Evolutionary conservation across 2,888 invertebrate genomes (phyloP).

Genomic region (Hydraecia micacea): DNA sequence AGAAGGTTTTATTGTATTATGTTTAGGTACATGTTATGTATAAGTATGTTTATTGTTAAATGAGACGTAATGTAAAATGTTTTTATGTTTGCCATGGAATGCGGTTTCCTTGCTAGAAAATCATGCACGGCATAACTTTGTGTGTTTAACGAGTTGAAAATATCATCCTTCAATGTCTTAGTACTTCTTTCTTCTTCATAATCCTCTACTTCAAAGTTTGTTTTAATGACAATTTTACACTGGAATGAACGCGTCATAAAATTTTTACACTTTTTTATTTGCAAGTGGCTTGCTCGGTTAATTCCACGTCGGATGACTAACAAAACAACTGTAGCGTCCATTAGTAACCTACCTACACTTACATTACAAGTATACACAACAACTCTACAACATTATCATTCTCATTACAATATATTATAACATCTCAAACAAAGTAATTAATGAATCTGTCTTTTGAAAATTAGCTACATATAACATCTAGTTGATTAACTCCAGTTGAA

Average conservation of each 20-base stretch:
- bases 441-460: background rate
- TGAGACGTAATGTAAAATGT: background rate
- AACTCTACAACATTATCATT: slow-evolving; percentile 1
- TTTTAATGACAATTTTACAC: slow-evolving; percentile 9
- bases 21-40: background rate
- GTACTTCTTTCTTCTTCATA: background rate
- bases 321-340: slow-evolving; percentile 35
- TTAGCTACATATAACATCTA: background rate
- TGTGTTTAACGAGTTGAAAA: background rate
- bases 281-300: slow-evolving; percentile 35
- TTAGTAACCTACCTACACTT: slow-evolving; percentile 44
- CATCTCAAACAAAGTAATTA: background rate
- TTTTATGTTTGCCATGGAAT: background rate
- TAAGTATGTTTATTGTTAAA: background rate
- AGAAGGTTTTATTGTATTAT: slow-evolving; percentile 3
- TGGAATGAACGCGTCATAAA: slow-evolving; percentile 16
- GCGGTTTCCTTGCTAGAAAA: background rate
- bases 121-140: background rate
- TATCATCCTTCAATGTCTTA: background rate
- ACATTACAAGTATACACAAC: slow-evolving; percentile 11
- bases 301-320: slow-evolving; percentile 53
- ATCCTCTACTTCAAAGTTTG: background rate
- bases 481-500: slow-evolving; percentile 29
- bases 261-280: slow-evolving; percentile 38
- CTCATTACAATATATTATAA: background rate